A percentile compares a stretch with the other conserved stretches of the same genome.
Conservation (phyloP, 2,888 invertebrate species). For the Anagyrus pseudococci region DNA sequence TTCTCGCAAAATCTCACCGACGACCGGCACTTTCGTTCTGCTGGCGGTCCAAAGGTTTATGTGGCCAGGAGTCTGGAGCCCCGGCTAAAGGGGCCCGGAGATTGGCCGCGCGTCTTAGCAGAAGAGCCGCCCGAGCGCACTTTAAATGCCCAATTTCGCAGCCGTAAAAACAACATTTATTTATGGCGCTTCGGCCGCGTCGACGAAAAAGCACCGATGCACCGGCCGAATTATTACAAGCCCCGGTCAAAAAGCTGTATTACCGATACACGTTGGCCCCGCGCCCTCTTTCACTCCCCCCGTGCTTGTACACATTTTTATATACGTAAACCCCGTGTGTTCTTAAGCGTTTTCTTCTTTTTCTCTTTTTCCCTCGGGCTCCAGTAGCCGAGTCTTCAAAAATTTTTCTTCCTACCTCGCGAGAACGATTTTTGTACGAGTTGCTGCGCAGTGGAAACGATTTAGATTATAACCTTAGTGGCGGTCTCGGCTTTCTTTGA, state of each 20-base stretch:
- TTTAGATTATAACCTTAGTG: constrained; percentile 26
- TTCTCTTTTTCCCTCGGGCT: background rate
- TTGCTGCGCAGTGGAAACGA: constrained; percentile 25
- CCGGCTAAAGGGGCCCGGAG: constrained; percentile 2
- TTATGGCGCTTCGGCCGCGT: constrained; percentile 57
- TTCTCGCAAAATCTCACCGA: constrained; percentile 20
- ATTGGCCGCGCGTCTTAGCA: constrained; percentile 1
- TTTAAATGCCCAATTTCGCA: constrained; percentile 61
- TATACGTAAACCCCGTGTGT: background rate
- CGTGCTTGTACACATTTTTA: background rate
- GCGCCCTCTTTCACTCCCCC: constrained; percentile 2
- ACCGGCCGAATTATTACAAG: constrained; percentile 48
- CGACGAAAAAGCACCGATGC: constrained; percentile 48
- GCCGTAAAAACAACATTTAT: constrained; percentile 62
- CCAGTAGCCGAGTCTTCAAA: background rate
- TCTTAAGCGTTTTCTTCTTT: background rate
- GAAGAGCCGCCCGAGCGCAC: constrained; percentile 46
- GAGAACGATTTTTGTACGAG: too few species aligned
- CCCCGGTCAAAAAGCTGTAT: constrained; percentile 49
- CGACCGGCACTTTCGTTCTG: background rate
- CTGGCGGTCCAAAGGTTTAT: constrained; percentile 26
- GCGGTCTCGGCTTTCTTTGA: constrained; percentile 5
- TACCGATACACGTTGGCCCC: constrained; percentile 38
- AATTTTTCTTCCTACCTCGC: constrained; percentile 24
- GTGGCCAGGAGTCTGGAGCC: constrained; percentile 4